Percentiles rank a stretch among this genome's conserved stretches.
These are phyloP conservation scores for Chelmon rostratus DNA, from an alignment of 2,797 vertebrate species.

Conservation along the genomic window DNA sequence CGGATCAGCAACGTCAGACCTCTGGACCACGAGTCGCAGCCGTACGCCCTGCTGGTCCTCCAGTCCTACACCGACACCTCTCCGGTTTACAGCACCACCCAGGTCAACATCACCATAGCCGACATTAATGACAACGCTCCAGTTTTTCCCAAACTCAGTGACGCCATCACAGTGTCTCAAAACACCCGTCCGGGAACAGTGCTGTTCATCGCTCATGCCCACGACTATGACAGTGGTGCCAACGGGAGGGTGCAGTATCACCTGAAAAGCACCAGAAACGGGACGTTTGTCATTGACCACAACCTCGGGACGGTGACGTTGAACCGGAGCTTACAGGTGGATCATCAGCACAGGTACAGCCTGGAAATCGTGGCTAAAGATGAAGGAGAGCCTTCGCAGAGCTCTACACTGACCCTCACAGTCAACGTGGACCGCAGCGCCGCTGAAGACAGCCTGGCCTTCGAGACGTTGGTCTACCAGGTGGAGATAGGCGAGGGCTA, in stretches of 20 bases:
- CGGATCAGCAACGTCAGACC: conserved; percentile 85
- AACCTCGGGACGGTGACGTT: conserved; percentile 87
- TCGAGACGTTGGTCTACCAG: conserved; percentile 92
- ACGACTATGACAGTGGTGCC: conserved; percentile 89
- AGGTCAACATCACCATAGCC: conserved; percentile 89
- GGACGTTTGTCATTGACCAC: conserved; percentile 85
- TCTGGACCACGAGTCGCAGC: conserved; percentile 90
- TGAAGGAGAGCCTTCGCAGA: conserved; percentile 84
- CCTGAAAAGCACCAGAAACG: conserved; percentile 71
- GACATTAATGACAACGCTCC: conserved; percentile 94
- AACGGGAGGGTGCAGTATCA: conserved; percentile 89
- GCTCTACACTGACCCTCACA: conserved; percentile 81
- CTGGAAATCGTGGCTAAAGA: conserved; percentile 89
- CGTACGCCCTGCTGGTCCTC: conserved; percentile 85
- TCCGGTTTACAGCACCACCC: conserved; percentile 87
- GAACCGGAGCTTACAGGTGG: conserved; percentile 76
- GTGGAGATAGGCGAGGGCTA: conserved; percentile 91
- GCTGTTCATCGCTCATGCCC: conserved; percentile 91
- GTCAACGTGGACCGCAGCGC: conserved; percentile 83
- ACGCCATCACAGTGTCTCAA: conserved; percentile 83
- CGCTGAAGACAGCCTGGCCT: conserved; percentile 81
- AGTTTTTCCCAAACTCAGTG: conserved; percentile 80
- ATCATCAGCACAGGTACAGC: conserved; percentile 66
- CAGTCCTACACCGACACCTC: conserved; percentile 87
- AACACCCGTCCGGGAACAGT: conserved; percentile 86